Conservation (phyloP, 1,140 invertebrate genomes). For the Heliconius hewitsoni region DNA sequence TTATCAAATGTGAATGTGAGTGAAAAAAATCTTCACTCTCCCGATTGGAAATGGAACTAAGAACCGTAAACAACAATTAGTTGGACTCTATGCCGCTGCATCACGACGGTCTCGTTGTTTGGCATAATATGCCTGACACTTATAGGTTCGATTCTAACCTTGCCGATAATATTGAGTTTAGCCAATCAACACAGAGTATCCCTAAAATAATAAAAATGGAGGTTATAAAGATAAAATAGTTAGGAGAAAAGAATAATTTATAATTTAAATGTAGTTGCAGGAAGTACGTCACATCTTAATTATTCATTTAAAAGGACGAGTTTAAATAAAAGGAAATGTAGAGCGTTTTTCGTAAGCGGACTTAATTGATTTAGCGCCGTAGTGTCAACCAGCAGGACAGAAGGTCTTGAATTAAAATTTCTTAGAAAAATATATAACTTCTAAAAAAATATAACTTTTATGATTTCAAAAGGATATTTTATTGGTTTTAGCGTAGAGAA, state of each 20-base stretch:
- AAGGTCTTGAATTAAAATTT: background rate
- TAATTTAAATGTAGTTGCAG: background rate
- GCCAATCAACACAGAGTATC: too few relatives aligned
- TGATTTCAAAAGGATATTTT: background rate
- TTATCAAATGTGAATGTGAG: too few relatives aligned
- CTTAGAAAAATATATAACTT: background rate
- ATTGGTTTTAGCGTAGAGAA: background rate
- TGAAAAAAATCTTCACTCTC: too few relatives aligned
- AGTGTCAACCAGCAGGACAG: background rate
- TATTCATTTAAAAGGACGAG: background rate
- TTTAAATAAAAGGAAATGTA: background rate
- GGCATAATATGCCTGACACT: too few relatives aligned
- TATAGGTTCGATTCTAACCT: too few relatives aligned
- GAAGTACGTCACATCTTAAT: background rate
- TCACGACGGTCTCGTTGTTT: too few relatives aligned
- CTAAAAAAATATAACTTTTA: background rate
- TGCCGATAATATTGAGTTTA: too few relatives aligned
- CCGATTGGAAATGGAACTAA: too few relatives aligned
- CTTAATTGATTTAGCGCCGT: slow-evolving; percentile 4
- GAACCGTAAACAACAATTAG: too few relatives aligned
- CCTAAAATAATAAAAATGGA: background rate
- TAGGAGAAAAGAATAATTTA: background rate
- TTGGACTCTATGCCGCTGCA: too few relatives aligned
- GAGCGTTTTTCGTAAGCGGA: background rate
- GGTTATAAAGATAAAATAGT: background rate